Evolutionary conservation across 1,140 invertebrate genomes (phyloP), one percentile per base, ranked within the genome.

Genomic region (Meteorus sp.): DNA sequence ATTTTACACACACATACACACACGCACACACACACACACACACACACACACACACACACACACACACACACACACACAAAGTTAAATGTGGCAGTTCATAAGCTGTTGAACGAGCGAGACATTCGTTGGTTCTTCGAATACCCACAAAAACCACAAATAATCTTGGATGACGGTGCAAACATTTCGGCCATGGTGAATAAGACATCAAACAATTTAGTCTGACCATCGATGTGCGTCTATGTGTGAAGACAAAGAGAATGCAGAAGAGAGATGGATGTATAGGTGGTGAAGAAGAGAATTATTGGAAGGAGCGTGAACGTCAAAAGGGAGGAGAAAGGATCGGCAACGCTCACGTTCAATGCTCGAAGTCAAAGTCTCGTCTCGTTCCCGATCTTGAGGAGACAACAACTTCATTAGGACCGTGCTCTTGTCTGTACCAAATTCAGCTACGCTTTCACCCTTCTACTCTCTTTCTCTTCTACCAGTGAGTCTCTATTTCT

Each of bases 401-500:
- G 74, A 76, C 76, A 72, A 72, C 71, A 77, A 76, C 74, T 77
- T 78, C 74, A 77, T 77, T 78, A 78, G 73, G 68, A 33, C n/a
- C 69, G n/a, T n/a, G 67, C 66, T 71, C 72, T 70, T 68, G 41
- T 72, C 67, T 76, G 70, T 69, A 66, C 68, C 72, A 58, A 68
- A 75, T 73, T 73, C 70, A 56, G 67, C 67, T 75, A 66, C 67
- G 59, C 52, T 59, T n/a, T n/a, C n/a, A n/a, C n/a, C n/a, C n/a
- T n/a, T n/a, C n/a, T n/a, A n/a, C n/a, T n/a, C n/a, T n/a, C n/a
- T n/a, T n/a, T n/a, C n/a, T n/a, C n/a, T n/a, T n/a, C n/a, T n/a
- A n/a, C n/a, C n/a, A n/a, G n/a, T n/a, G n/a, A n/a, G n/a, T n/a
- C n/a, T n/a, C n/a, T n/a, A n/a, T n/a, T n/a, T n/a, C n/a, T n/a